Conservation (phyloP, 1,140 invertebrate species). For the Neoseiulus cucumeris region DNA sequence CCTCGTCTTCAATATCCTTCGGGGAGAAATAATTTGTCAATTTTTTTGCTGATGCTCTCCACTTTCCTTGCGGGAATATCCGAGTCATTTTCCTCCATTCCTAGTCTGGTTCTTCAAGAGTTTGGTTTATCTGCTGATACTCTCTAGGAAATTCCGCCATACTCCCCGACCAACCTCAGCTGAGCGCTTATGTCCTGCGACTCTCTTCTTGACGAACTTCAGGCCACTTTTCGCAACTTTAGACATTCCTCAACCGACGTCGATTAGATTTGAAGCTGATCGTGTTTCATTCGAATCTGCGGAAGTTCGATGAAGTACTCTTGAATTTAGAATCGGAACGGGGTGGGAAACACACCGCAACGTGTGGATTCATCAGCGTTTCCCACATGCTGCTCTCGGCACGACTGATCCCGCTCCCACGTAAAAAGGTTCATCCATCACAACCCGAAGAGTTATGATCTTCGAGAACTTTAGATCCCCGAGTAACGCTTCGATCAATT, state of each 20-base stretch:
- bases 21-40: too few species aligned
- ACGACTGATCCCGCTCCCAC: not conserved
- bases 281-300: not conserved
- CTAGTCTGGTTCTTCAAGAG: too few species aligned
- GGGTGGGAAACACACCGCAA: not conserved
- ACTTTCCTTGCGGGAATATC: too few species aligned
- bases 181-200: conserved; percentile 8
- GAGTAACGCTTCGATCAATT: too few species aligned
- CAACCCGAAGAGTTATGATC: too few species aligned
- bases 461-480: too few species aligned
- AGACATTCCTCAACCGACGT: not conserved
- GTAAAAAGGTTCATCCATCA: not conserved
- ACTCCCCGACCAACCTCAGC: not conserved
- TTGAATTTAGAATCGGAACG: too few species aligned
- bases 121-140: too few species aligned
- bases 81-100: too few species aligned
- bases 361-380: not conserved
- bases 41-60: too few species aligned
- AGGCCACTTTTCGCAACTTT: not conserved
- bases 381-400: not conserved
- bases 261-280: not conserved
- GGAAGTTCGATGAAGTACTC: too few species aligned
- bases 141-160: not conserved
- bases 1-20: conserved; percentile 1
- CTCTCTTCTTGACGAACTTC: conserved; percentile 4